Percentiles rank a stretch among this genome's conserved stretches.
These are phyloP conservation scores for Apodemus agrarius DNA, from an alignment of 2,797 vertebrate genomes.

Conservation along the genomic window DNA sequence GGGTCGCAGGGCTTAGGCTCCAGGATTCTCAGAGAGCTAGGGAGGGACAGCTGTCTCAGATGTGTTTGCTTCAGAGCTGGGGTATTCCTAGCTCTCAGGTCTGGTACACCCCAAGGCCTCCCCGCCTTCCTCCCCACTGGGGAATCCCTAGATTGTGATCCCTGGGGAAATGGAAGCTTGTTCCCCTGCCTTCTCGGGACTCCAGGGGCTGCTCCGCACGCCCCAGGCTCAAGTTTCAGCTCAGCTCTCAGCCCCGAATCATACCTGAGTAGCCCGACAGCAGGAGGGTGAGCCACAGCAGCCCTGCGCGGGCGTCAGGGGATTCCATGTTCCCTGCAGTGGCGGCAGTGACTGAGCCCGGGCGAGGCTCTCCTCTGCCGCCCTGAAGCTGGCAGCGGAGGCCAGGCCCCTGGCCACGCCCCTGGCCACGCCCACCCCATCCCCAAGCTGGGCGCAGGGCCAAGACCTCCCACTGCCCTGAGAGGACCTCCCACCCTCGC, in stretches of 20 bases:
- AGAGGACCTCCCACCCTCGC: conserved; percentile 63
- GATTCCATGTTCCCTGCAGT: conserved; percentile 71
- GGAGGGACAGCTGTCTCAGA: not conserved
- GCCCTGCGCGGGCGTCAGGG: conserved; percentile 21
- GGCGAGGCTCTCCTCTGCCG: conserved; percentile 5
- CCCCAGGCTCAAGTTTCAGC: not conserved
- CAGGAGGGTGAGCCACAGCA: conserved; percentile 70
- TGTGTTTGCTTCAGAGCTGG: not conserved
- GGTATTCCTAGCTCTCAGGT: not conserved
- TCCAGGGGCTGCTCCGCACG: not conserved
- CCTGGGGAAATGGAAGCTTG: not conserved
- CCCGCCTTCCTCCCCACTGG: not conserved
- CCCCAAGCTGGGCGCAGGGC: conserved; percentile 56
- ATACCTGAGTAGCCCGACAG: conserved; percentile 75
- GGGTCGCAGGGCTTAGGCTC: not conserved
- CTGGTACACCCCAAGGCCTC: not conserved
- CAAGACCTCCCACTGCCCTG: conserved; percentile 79
- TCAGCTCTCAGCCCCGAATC: not conserved
- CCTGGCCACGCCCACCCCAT: not conserved
- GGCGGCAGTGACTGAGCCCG: conserved; percentile 51
- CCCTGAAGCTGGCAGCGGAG: conserved; percentile 54
- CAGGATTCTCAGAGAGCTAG: not conserved
- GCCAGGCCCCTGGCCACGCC: conserved; percentile 55
- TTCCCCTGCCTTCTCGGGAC: not conserved
- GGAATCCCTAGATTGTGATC: conserved; percentile 12